phyloP scores from a whole-genome alignment of 2,888 invertebrate genomes.

The Macroteleia sp. region DNA sequence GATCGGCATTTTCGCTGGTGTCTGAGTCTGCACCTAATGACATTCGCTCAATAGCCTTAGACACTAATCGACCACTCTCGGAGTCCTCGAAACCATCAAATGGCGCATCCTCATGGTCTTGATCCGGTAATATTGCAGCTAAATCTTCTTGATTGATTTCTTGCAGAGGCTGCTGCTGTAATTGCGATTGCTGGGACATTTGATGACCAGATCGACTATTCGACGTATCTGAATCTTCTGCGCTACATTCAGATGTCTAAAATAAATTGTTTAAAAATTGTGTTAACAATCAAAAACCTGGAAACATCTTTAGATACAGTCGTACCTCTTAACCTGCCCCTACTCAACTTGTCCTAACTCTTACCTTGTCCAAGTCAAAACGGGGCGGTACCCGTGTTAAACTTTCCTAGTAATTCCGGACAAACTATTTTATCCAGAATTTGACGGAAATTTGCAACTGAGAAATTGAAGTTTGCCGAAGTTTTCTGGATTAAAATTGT shows the following conservation, averaged over 20 bases:
- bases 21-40: conserved; percentile 89
- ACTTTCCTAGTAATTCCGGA: too few species aligned
- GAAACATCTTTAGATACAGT: too few species aligned
- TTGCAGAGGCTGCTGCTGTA: conserved; percentile 85
- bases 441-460: too few species aligned
- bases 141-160: conserved; percentile 92
- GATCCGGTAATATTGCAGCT: conserved; percentile 91
- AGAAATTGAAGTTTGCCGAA: too few species aligned
- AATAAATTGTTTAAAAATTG: neutral
- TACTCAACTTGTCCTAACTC: too few species aligned
- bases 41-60: conserved; percentile 82
- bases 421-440: too few species aligned
- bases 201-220: conserved; percentile 61
- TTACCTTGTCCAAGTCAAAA: too few species aligned
- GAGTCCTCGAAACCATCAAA: conserved; percentile 87
- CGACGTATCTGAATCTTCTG: conserved; percentile 80
- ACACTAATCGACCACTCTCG: conserved; percentile 85
- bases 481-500: too few species aligned
- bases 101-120: conserved; percentile 86
- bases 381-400: too few species aligned
- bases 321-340: too few species aligned
- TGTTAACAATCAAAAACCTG: too few species aligned
- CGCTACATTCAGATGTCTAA: conserved; percentile 77
- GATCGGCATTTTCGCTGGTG: conserved; percentile 85
- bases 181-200: conserved; percentile 61